Evolutionary conservation across 2,113 vertebrate species (phyloP), one percentile per base, ranked within the genome.

Genomic region (Euleptes europaea): DNA sequence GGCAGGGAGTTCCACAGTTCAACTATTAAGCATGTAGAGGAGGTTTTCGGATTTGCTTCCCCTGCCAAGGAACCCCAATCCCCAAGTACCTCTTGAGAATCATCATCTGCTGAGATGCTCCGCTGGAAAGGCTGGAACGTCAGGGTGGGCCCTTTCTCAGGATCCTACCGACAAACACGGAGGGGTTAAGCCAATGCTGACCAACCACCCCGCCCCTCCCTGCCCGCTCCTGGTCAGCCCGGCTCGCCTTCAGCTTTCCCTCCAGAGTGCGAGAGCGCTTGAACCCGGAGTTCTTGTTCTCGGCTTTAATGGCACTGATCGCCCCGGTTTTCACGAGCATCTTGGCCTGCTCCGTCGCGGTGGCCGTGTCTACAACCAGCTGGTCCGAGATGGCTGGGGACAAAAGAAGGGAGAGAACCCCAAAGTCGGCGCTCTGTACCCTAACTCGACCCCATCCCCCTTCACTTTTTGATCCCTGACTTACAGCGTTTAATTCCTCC

Each of bases 201-300:
- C 33, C 1, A 44, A 63, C 1, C 1, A 1, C 2, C 49, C 10
- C 12, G 31, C 21, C 35, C 60, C 31, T 5, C 3, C 13, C 76
- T 40, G 38, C 15, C 47, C 17, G 19, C 60, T 35, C 19, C 31
- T 40, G 13, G 51, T 51, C 4, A 15, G 17, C 19, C 19, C 35
- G 17, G 26, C 86, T 91, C 88, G 98, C 98, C 96, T 99, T 99
- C 26, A 98, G 94, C 92, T 99, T 98, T 33, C 97, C 98, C 92
- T 99, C 98, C 77, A 98, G 95, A 40, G 97, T 98, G 51, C 98
- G 96, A 33, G 98, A 99, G 15, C 98, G 97, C 91, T 99, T 98
- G 92, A 99, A 99, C 42, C 98, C 98, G 0, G 97, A 98, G 94
- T 98, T 99, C 93, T 99, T 98, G 92, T 97, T 99, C 88, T 98